phyloP scores from a whole-genome alignment of 2,797 vertebrate species.

The Ibycter americanus region DNA sequence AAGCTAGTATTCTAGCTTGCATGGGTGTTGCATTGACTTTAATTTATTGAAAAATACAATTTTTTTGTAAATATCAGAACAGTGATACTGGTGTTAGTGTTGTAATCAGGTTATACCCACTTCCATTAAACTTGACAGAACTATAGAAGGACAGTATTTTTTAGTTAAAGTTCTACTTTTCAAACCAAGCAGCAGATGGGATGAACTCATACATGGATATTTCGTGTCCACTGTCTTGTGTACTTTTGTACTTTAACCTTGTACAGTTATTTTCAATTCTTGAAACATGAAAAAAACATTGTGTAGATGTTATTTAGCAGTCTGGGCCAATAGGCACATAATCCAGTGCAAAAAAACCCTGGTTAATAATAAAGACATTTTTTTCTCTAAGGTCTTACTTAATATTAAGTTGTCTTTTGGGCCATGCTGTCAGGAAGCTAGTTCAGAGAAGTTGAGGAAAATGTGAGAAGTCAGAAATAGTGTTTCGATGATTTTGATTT shows the following conservation, averaged over 20 bases:
- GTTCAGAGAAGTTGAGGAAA: background rate
- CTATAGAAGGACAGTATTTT: conserved; percentile 78
- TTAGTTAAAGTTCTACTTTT: conserved; percentile 82
- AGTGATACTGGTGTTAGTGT: conserved; percentile 87
- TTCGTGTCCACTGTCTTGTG: conserved; percentile 83
- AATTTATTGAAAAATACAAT: conserved; percentile 92
- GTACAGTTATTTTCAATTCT: conserved; percentile 89
- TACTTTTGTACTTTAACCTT: conserved; percentile 86
- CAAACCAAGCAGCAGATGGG: conserved; percentile 76
- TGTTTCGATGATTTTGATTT: background rate
- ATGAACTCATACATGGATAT: conserved; percentile 78
- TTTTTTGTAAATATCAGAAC: conserved; percentile 92
- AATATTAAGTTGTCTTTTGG: conserved; percentile 28
- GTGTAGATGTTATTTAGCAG: conserved; percentile 84
- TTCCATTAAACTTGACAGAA: conserved; percentile 82
- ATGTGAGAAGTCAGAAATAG: background rate
- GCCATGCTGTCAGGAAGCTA: background rate
- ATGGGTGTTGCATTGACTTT: conserved; percentile 95
- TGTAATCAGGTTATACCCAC: conserved; percentile 86
- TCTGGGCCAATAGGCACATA: conserved; percentile 79
- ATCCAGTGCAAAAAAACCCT: conserved; percentile 73
- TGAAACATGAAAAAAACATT: conserved; percentile 83
- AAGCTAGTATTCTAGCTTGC: conserved; percentile 90
- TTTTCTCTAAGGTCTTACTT: conserved; percentile 77
- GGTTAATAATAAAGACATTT: conserved; percentile 79